Evolutionary conservation across 2,113 vertebrate species (phyloP).

Genomic region (Phyllopteryx taeniolatus): DNA sequence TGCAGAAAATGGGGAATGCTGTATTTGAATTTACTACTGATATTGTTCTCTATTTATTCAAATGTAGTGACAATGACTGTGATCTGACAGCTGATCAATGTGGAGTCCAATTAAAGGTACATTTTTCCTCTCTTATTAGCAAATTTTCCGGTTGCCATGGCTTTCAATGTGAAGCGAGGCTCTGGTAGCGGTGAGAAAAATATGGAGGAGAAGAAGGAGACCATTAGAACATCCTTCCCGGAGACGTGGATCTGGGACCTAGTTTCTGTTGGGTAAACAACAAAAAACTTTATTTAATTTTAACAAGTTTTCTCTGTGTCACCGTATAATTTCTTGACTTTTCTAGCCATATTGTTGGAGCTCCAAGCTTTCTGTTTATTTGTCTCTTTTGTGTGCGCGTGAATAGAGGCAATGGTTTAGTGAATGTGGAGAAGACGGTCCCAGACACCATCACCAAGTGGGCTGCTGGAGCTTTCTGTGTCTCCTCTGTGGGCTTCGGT

Average conservation of each 20-base stretch:
- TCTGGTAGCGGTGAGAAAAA: background rate
- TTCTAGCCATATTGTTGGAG: background rate
- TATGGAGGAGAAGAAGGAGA: constrained; percentile 44
- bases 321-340: background rate
- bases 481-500: constrained; percentile 80
- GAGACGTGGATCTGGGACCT: constrained; percentile 90
- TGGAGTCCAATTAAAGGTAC: background rate
- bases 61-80: background rate
- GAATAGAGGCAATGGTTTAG: constrained; percentile 55
- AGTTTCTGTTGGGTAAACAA: constrained; percentile 73
- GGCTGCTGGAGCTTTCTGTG: constrained; percentile 82
- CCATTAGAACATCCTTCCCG: constrained; percentile 79
- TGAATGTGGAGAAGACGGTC: constrained; percentile 63
- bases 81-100: background rate
- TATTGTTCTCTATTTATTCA: background rate
- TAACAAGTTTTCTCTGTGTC: too few relatives aligned
- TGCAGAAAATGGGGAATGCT: too few relatives aligned
- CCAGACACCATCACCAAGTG: constrained; percentile 89
- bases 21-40: background rate
- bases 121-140: background rate
- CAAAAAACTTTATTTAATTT: too few relatives aligned
- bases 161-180: background rate
- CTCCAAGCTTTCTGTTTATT: background rate
- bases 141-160: background rate
- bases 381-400: background rate